These are phyloP conservation scores for Andinoacara biseriatus DNA, from an alignment of 2,113 vertebrate species.

Conservation along the genomic window DNA sequence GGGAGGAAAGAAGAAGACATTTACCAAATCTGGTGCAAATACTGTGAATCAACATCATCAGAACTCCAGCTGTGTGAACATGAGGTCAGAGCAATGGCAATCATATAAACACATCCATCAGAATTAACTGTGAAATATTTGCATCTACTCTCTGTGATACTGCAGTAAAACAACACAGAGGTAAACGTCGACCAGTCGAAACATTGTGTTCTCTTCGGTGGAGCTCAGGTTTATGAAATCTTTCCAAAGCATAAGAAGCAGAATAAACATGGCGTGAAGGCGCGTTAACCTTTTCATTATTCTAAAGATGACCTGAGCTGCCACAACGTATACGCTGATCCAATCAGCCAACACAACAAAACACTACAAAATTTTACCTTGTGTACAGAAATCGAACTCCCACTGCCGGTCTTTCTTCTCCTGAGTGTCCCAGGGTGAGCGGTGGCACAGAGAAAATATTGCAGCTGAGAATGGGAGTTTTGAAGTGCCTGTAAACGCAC, in stretches of 20 bases:
- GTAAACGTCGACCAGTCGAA: not conserved
- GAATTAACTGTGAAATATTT: not conserved
- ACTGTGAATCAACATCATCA: not conserved
- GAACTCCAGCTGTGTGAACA: not conserved
- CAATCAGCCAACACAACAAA: not conserved
- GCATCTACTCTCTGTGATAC: not conserved
- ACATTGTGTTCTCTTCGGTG: not conserved
- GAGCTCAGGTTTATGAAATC: not conserved
- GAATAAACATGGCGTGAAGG: not conserved
- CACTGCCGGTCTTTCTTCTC: not conserved
- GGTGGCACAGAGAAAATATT: conserved; percentile 6
- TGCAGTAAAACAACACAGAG: not conserved
- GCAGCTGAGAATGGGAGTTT: conserved; percentile 23
- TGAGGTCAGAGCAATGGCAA: not conserved
- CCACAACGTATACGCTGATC: not conserved
- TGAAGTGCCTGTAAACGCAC: conserved; percentile 3
- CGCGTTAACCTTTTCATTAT: not conserved
- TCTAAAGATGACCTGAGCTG: not conserved
- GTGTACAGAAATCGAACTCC: not conserved
- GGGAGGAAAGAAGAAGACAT: not conserved
- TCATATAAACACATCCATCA: not conserved
- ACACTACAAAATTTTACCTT: conserved; percentile 6
- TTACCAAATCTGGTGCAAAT: not conserved
- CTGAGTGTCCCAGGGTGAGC: not conserved
- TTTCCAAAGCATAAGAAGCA: not conserved